Percentiles rank a stretch among this genome's conserved stretches.
Conservation (phyloP, 2,797 vertebrate species). For the Sebastes vulpes region DNA sequence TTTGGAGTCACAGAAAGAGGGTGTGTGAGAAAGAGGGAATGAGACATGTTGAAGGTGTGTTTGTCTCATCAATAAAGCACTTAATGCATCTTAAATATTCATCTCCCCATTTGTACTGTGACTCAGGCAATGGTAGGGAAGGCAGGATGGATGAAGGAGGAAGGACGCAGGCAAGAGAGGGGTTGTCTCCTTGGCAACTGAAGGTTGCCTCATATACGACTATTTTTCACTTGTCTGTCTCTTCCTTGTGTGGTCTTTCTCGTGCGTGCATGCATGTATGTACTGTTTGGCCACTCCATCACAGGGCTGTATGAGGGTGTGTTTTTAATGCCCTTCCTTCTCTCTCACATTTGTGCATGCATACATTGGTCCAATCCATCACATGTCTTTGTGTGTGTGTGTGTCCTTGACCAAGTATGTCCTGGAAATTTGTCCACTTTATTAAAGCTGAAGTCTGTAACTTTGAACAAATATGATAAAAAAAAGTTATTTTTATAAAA, state of each 20-base stretch:
- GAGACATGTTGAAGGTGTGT: constrained; percentile 8
- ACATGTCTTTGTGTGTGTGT: not conserved
- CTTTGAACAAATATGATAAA: not conserved
- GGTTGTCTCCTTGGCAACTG: constrained; percentile 57
- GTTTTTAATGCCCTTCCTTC: not conserved
- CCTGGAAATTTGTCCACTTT: not conserved
- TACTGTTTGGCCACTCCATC: not conserved
- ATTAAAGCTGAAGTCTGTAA: not conserved
- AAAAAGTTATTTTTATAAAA: not conserved
- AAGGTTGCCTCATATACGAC: constrained; percentile 1
- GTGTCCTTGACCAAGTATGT: not conserved
- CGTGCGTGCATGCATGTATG: not conserved
- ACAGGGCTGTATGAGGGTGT: not conserved
- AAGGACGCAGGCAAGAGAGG: constrained; percentile 10
- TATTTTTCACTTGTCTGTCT: not conserved
- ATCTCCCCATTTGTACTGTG: constrained; percentile 26
- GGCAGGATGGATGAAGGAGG: constrained; percentile 32
- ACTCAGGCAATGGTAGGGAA: constrained; percentile 22
- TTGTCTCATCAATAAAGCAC: constrained; percentile 60
- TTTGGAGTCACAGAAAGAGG: not conserved
- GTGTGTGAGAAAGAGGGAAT: not conserved
- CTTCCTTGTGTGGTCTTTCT: not conserved
- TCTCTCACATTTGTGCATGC: not conserved
- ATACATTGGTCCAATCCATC: not conserved
- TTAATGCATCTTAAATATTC: constrained; percentile 64